Conservation (phyloP, 1,140 invertebrate genomes). For the Acyrthosiphon pisum region DNA sequence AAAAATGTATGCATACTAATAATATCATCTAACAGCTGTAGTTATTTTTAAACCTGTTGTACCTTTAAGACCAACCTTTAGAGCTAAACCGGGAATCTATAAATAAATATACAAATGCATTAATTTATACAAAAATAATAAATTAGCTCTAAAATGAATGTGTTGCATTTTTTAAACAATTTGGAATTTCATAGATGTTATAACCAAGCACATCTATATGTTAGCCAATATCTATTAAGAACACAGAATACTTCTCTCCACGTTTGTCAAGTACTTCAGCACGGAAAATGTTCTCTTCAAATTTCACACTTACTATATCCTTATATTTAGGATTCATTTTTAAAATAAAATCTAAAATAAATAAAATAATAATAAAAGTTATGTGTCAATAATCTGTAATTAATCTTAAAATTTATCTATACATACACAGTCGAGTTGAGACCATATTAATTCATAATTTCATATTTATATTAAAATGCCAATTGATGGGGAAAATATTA, state of each 20-base stretch:
- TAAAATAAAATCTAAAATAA: background rate
- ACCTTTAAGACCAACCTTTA: constrained; percentile 31
- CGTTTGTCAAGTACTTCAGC: background rate
- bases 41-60: background rate
- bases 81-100: constrained; percentile 39
- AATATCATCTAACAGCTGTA: background rate
- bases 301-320: constrained; percentile 38
- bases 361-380: background rate
- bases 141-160: background rate
- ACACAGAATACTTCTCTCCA: background rate
- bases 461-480: too few relatives aligned
- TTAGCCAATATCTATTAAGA: constrained; percentile 36
- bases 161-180: constrained; percentile 23
- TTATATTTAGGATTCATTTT: background rate
- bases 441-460: too few relatives aligned
- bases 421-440: too few relatives aligned
- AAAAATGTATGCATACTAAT: too few relatives aligned
- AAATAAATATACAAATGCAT: background rate
- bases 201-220: background rate
- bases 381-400: background rate
- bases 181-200: constrained; percentile 22
- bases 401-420: too few relatives aligned
- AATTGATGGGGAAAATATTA: too few relatives aligned
- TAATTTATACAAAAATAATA: background rate
- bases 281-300: constrained; percentile 18